phyloP scores from a whole-genome alignment of 2,113 vertebrate species.

The Tricholaema leucomelas region DNA sequence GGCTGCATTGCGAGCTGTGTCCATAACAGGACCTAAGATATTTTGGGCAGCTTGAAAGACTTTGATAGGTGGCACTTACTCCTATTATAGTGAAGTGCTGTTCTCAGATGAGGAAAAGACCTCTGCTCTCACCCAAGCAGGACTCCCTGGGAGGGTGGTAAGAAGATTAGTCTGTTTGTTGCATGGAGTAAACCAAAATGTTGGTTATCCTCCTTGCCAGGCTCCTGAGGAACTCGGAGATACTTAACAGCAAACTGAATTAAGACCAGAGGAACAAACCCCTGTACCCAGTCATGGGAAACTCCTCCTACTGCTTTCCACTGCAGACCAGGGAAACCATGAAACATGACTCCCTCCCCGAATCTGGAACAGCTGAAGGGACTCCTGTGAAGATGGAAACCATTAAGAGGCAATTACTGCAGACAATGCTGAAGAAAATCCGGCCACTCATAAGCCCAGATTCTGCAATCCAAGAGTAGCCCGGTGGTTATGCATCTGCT shows the following conservation, averaged over 20 bases:
- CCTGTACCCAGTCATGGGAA: slow-evolving; percentile 17
- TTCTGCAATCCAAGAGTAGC: background rate
- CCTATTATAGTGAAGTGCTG: background rate
- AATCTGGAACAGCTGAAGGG: slow-evolving; percentile 12
- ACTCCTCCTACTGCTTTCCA: slow-evolving; percentile 48
- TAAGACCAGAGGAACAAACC: slow-evolving; percentile 41
- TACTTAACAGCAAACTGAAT: slow-evolving; percentile 44
- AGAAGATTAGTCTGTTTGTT: slow-evolving; percentile 34
- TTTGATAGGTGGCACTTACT: background rate
- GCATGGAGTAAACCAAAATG: background rate
- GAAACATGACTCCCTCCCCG: slow-evolving; percentile 20
- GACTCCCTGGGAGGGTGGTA: background rate
- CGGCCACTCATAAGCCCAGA: slow-evolving; percentile 8
- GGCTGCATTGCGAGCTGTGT: background rate
- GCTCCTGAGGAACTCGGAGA: slow-evolving; percentile 20
- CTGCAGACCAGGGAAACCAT: slow-evolving; percentile 39
- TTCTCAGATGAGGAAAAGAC: background rate
- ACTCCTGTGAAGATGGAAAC: slow-evolving; percentile 10
- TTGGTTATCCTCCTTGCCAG: slow-evolving; percentile 2
- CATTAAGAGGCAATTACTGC: slow-evolving; percentile 43
- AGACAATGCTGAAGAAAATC: slow-evolving; percentile 23
- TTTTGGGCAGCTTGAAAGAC: background rate
- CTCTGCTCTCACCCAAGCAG: background rate
- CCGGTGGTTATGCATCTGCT: background rate
- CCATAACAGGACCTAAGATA: background rate